Conservation (phyloP, 1,140 invertebrate genomes). For the Ceratitis capitata region DNA sequence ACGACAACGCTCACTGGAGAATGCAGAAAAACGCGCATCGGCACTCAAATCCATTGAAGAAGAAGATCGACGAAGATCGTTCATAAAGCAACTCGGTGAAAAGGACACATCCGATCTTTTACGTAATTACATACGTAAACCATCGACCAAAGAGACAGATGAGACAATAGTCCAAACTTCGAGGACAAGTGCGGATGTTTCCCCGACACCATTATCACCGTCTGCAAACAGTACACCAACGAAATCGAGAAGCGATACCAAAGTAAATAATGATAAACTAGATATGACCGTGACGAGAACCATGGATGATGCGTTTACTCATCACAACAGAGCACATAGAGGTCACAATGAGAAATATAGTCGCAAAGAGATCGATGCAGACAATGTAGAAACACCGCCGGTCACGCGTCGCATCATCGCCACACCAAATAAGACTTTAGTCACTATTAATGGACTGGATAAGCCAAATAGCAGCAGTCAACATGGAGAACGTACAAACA, state of each 20-base stretch:
- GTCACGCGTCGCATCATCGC: constrained; percentile 72
- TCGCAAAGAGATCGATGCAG: constrained; percentile 86
- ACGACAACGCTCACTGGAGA: constrained; percentile 58
- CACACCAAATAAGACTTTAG: constrained; percentile 52
- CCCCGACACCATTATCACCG: constrained; percentile 8
- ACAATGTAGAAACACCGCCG: constrained; percentile 90
- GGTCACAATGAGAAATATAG: constrained; percentile 69
- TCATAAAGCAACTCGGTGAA: constrained; percentile 65
- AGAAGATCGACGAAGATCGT: constrained; percentile 67
- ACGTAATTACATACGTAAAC: constrained; percentile 70
- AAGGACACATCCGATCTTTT: constrained; percentile 66
- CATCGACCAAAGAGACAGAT: constrained; percentile 52
- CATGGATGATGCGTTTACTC: constrained; percentile 50
- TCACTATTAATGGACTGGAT: constrained; percentile 53
- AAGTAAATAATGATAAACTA: constrained; percentile 39
- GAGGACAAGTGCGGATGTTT: not conserved
- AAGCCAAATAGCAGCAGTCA: not conserved
- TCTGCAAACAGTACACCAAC: not conserved
- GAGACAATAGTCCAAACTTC: not conserved
- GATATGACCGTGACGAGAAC: not conserved
- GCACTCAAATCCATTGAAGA: constrained; percentile 68
- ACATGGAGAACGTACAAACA: not conserved
- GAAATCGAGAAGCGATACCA: constrained; percentile 43
- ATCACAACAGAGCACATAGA: constrained; percentile 52
- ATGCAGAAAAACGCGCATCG: constrained; percentile 47